phyloP scores from a whole-genome alignment of 2,797 vertebrate species.

The Moxostoma hubbsi region DNA sequence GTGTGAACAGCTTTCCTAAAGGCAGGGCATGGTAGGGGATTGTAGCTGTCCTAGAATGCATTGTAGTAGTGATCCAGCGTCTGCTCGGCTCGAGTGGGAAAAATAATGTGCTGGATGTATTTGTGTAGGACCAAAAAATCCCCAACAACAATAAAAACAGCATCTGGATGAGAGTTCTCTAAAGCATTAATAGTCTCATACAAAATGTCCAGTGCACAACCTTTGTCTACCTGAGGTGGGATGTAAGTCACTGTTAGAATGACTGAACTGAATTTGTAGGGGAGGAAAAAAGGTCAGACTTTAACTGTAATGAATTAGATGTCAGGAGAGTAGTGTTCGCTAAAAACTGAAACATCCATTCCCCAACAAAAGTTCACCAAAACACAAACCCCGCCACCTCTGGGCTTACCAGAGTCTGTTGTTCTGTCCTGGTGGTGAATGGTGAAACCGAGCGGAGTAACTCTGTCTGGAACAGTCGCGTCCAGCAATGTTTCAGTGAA shows the following conservation, averaged over 20 bases:
- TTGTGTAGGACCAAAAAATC: background rate
- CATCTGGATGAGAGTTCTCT: background rate
- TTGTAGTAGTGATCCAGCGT: too few species aligned
- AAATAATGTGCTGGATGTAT: background rate
- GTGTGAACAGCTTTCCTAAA: background rate
- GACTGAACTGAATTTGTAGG: background rate
- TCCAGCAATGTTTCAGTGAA: too few species aligned
- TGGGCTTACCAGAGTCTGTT: too few species aligned
- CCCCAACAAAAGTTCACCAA: background rate
- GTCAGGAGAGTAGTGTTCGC: background rate
- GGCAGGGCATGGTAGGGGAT: too few species aligned
- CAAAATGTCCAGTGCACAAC: background rate
- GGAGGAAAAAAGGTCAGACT: background rate
- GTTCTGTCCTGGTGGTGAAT: too few species aligned
- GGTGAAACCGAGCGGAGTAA: too few species aligned
- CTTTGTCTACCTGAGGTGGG: background rate
- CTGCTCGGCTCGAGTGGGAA: background rate
- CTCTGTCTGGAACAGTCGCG: too few species aligned
- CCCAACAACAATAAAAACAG: background rate
- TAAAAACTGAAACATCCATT: background rate
- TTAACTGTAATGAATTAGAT: background rate
- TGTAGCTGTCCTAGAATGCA: too few species aligned
- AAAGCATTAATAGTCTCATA: background rate
- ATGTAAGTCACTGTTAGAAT: slow-evolving; percentile 1
- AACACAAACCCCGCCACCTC: too few species aligned